Evolutionary conservation across 1,140 invertebrate genomes (phyloP).

Genomic region (Eufriesea mexicana): DNA sequence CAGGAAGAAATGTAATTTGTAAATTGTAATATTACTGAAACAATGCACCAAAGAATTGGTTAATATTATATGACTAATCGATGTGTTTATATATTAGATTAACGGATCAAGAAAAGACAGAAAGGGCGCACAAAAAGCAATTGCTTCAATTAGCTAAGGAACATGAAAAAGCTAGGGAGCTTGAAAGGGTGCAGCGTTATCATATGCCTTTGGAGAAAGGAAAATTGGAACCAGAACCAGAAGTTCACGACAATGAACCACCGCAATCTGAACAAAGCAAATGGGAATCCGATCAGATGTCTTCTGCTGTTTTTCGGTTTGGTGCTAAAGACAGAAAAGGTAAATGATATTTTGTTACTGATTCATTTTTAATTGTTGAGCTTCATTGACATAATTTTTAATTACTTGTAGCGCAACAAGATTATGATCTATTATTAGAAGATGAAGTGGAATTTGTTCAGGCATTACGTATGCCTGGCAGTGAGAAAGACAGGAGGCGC

Average conservation of each 20-base stretch:
- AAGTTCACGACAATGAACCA: conserved; percentile 94
- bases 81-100: conserved; percentile 83
- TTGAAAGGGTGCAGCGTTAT: conserved; percentile 96
- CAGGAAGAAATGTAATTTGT: conserved; percentile 90
- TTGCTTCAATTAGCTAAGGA: conserved; percentile 95
- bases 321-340: conserved; percentile 94
- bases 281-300: conserved; percentile 99
- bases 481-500: conserved; percentile 84
- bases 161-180: conserved; percentile 95
- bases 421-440: conserved; percentile 97
- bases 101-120: conserved; percentile 92
- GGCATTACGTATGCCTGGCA: conserved; percentile 94
- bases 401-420: conserved; percentile 84
- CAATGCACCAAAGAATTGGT: conserved; percentile 2
- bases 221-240: conserved; percentile 83
- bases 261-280: conserved; percentile 97
- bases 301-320: conserved; percentile 95
- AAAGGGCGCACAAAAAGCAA: conserved; percentile 95
- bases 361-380: neutral
- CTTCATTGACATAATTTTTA: conserved; percentile 60
- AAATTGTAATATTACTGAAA: neutral
- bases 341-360: neutral
- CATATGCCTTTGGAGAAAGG: conserved; percentile 92
- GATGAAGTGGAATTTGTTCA: conserved; percentile 99
- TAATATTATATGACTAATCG: neutral